Evolutionary conservation across 2,888 invertebrate species (phyloP).

Genomic region (Orthosia gracilis): DNA sequence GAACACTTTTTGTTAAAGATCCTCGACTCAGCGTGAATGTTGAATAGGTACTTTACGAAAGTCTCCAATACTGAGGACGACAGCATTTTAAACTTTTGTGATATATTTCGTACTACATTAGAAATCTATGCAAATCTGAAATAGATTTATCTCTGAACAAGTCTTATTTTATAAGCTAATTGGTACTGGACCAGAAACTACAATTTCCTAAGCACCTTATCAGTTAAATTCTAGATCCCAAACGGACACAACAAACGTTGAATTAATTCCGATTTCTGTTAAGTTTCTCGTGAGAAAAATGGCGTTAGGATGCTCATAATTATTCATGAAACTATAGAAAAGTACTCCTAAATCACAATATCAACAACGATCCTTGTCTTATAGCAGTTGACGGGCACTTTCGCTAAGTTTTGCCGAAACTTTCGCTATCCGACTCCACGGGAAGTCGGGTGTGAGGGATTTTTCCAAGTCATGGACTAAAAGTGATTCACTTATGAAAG

Average conservation of each 20-base stretch:
- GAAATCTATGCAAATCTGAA: constrained; percentile 31
- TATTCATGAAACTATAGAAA: constrained; percentile 7
- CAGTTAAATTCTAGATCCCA: constrained; percentile 18
- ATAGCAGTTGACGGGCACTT: constrained; percentile 36
- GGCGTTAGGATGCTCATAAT: constrained; percentile 5
- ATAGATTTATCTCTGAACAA: constrained; percentile 25
- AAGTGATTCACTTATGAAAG: constrained; percentile 55
- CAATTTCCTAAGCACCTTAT: constrained; percentile 32
- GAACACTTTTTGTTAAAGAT: constrained; percentile 45
- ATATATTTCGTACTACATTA: constrained; percentile 2
- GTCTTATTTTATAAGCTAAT: constrained; percentile 21
- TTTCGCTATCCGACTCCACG: constrained; percentile 9
- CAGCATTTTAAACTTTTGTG: constrained; percentile 4
- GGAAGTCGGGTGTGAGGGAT: constrained; percentile 16
- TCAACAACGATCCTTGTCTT: constrained; percentile 41
- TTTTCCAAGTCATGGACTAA: constrained; percentile 33
- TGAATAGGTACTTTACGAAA: constrained; percentile 19
- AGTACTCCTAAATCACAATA: constrained; percentile 35
- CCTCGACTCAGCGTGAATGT: constrained; percentile 40
- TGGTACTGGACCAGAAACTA: constrained; percentile 13
- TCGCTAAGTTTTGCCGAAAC: constrained; percentile 40
- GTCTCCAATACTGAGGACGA: neutral
- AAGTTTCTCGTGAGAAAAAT: constrained; percentile 5
- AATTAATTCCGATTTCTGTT: constrained; percentile 14
- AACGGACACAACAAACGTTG: constrained; percentile 30